phyloP scores from a whole-genome alignment of 2,888 invertebrate species.

The Chrysolina oricalcia region DNA sequence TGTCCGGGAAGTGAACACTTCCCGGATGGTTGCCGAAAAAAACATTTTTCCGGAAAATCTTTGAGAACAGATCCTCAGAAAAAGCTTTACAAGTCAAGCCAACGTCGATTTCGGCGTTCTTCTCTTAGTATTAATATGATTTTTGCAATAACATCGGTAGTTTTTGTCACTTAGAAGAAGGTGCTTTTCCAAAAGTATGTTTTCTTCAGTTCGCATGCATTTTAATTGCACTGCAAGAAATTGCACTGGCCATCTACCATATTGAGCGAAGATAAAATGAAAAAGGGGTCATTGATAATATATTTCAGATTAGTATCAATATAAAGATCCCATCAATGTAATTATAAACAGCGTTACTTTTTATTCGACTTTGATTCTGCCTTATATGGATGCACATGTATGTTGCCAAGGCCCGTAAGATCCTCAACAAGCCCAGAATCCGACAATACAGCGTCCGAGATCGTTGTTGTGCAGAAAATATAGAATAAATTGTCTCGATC shows the following conservation, averaged over 20 bases:
- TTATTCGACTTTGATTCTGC: conserved; percentile 39
- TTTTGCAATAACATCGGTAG: no score
- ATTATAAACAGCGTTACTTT: conserved; percentile 33
- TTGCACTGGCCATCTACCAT: background rate
- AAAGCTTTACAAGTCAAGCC: no score
- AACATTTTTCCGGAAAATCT: no score
- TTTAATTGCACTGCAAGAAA: background rate
- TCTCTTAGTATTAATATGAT: no score
- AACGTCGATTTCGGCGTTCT: no score
- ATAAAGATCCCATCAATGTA: conserved; percentile 16
- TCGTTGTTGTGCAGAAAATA: conserved; percentile 10
- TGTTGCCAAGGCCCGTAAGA: conserved; percentile 38
- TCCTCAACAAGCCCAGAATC: conserved; percentile 16
- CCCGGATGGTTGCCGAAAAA: no score
- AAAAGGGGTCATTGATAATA: conserved; percentile 20
- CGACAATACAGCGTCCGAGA: background rate
- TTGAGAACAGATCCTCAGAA: no score
- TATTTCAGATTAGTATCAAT: conserved; percentile 11
- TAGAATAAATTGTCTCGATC: background rate
- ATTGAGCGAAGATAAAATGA: background rate
- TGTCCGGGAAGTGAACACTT: no score
- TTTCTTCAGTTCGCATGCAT: background rate
- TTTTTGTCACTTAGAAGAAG: no score
- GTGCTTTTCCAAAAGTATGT: no score
- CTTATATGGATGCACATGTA: conserved; percentile 34